Evolutionary conservation across 2,113 vertebrate genomes (phyloP).

Genomic region (Thryonomys swinderianus): DNA sequence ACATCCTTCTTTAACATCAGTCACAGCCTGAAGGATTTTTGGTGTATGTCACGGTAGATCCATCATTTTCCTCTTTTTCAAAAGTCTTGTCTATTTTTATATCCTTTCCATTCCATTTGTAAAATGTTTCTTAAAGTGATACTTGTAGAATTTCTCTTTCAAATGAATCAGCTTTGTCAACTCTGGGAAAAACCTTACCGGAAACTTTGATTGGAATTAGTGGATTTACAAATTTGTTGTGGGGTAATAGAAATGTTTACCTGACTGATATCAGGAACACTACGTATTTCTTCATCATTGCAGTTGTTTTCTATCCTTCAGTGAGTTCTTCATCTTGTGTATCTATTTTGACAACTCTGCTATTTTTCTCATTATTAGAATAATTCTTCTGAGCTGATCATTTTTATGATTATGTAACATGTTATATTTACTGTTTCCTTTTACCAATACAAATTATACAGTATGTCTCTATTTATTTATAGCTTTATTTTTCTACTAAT

Average conservation of each 20-base stretch:
- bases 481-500: conserved; percentile 23
- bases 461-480: not conserved
- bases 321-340: not conserved
- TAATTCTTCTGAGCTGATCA: not conserved
- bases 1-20: not conserved
- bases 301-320: not conserved
- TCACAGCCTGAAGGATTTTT: not conserved
- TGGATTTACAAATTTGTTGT: not conserved
- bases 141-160: not conserved
- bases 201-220: not conserved
- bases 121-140: not conserved
- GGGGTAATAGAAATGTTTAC: not conserved
- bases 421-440: not conserved
- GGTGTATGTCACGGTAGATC: not conserved
- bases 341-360: conserved; percentile 25
- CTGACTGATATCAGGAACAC: not conserved
- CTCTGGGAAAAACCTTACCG: not conserved
- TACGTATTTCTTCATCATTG: not conserved
- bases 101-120: not conserved
- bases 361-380: not conserved
- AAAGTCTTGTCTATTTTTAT: conserved; percentile 14
- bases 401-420: not conserved
- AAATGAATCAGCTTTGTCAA: conserved; percentile 15
- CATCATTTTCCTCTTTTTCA: not conserved
- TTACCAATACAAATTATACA: conserved; percentile 30